Conservation (phyloP, 1,140 invertebrate genomes). For the Heliconius congener region DNA sequence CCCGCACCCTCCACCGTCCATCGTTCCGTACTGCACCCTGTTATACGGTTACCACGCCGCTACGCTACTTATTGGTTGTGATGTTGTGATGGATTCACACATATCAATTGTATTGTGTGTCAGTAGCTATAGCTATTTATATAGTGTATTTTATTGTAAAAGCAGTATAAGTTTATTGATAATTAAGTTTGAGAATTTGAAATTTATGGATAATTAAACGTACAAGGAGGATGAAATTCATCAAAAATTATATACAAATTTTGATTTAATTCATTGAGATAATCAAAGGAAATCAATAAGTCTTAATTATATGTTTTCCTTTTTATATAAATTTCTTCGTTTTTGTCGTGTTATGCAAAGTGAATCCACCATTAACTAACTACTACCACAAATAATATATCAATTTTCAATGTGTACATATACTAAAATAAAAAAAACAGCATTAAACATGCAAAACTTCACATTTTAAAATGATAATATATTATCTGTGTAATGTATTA, state of each 20-base stretch:
- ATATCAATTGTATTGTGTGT: neutral
- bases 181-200: too few species aligned
- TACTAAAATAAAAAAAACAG: neutral
- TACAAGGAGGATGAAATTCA: too few species aligned
- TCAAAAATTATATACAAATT: too few species aligned
- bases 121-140: neutral
- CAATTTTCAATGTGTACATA: neutral
- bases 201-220: too few species aligned
- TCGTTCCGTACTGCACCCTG: constrained; percentile 57
- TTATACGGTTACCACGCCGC: constrained; percentile 53
- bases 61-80: constrained; percentile 18
- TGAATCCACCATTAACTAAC: neutral
- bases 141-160: neutral
- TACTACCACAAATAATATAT: neutral
- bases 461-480: neutral
- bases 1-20: constrained; percentile 43
- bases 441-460: neutral
- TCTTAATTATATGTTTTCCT: too few species aligned
- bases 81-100: neutral
- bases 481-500: neutral
- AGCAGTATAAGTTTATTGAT: too few species aligned
- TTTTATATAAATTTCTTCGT: neutral
- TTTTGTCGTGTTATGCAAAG: neutral
- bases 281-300: too few species aligned
- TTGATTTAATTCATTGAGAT: too few species aligned